Base-by-base conservation (phyloP, 1,140 invertebrate species). In the Polypedilum pembai region DNA sequence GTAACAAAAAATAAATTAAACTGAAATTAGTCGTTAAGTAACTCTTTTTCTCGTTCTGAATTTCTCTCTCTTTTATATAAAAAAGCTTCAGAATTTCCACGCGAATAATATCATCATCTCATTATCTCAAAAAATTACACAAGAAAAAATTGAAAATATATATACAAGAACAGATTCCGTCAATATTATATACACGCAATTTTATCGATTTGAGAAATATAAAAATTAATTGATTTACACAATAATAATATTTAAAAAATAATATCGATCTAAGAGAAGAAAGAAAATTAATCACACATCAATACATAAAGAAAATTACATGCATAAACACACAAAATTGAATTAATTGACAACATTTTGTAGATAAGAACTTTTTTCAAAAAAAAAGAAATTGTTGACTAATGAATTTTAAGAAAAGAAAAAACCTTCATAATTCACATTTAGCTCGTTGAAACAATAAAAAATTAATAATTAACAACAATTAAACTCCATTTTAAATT, bases 111-210 rank as follows among this genome's bases (percentile, higher is more conserved):
- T 33, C 45, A 56, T 56, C 45, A 56, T 56, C 45, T 56, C 45
- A 56, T 56, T 33, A 33, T 33, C 24, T 5, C 1, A 56, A 56
- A 56, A 15, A 15, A 10, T 15, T 56, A 56, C 12, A 56, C 4
- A 56, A 12, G n/a, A 56, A 56, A n/a, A 56, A 56, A n/a, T n/a
- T n/a, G 45, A 56, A n/a, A 56, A 56, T n/a, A 56, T 56, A 56
- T 56, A 56, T 56, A 56, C 45, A 56, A 56, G 45, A 56, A 56
- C 45, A 56, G 45, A 56, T 56, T 56, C 45, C 45, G 45, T 56
- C 45, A 56, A 56, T 56, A 56, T 56, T 56, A 56, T 56, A 56
- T 56, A 56, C 45, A 56, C 45, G n/a, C 45, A 56, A 56, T 56
- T 56, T 56, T 56, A 56, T 56, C 45, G n/a, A 56, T 56, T 56